Base-by-base conservation (phyloP, 1,140 invertebrate genomes). In the Stratiolaelaps scimitus region DNA sequence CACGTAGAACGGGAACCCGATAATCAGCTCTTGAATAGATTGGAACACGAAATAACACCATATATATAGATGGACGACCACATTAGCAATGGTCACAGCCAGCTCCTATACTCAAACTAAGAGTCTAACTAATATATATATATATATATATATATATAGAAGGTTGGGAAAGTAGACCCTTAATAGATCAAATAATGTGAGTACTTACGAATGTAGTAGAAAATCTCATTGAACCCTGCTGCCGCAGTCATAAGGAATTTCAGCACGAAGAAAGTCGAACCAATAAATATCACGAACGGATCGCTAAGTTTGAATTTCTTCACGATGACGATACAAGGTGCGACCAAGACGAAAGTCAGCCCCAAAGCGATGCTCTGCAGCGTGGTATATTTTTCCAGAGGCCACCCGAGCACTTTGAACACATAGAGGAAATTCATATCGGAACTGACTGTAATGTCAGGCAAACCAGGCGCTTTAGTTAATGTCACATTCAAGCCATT, bases 151-250 rank as follows among this genome's bases (percentile, higher is more conserved):
- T n/a, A n/a, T n/a, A n/a, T n/a, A n/a, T n/a, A n/a, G n/a, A n/a
- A n/a, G n/a, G 19, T n/a, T 45, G 44, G 19, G 44, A 13, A 45
- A 13, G 44, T 15, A 48, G 4, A 48, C 19, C 47, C 28, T 15
- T 28, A 23, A 4, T 19, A 5, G 47, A 48, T 4, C 15, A 4
- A 15, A 23, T 15, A 48, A 23, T 19, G 4, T 7, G 47, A 48
- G 19, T 7, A 48, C 47, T 48, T 15, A 48, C 47, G 47, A 15
- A 48, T 48, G 47, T 6, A 48, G 47, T 48, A 48, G 15, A 48
- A 48, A 4, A 48, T 48, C 15, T 19, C 15, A 4, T 7, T 28
- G 28, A 48, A 15, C 5, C 28, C 47, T 19, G 47, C 4, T 23
- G 28, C 19, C 47, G 47, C 28, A 19, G 28, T 23, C 5, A 48